Base-by-base conservation (phyloP, 2,797 vertebrate species). In the Schizopygopsis malacanthus region DNA sequence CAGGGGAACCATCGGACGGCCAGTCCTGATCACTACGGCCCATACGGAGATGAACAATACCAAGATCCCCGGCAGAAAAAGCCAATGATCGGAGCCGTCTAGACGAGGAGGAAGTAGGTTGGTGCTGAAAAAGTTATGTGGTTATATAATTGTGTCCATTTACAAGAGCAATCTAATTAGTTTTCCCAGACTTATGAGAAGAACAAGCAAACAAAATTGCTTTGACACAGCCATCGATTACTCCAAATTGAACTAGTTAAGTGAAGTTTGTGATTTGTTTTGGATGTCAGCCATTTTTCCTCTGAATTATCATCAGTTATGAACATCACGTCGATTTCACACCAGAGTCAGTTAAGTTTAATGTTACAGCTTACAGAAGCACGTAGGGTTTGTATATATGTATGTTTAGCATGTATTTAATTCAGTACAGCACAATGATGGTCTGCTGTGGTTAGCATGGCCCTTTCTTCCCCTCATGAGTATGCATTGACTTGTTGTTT, bases 81-180 rank as follows among this genome's bases (percentile, higher is more conserved):
- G 89, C 92, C 97, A 28, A 88, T 97, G 95, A 97, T 98, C 9
- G 97, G 96, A 56, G 97, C 97, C 0, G 97, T 99, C 88, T 99
- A 97, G 91, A 67, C 6, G 65, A 39, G 22, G 13, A 50, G 18
- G 37, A 73, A 39, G 41, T 71, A 6, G 54, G 43, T 63, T 47
- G 33, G 69, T 25, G 28, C 6, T 54, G 52, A 73, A 20, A 77
- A 52, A 45, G n/a, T 25, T 20, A 71, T 10, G 28, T 10, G 37
- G 9, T 45, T 80, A 41, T 28, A n/a, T 77, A 6, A 77, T 69
- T 22, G 20, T 56, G 50, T 54, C 8, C 28, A 76, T 77, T 54
- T 59, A 28, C 59, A 71, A 65, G 80, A 86, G n/a, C 72, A 52
- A 73, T 41, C 25, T 0, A 41, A 70, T 71, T n/a, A 2, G 12